These are phyloP conservation scores for Cybosia mesomella DNA, from an alignment of 2,888 invertebrate species.

Conservation along the genomic window DNA sequence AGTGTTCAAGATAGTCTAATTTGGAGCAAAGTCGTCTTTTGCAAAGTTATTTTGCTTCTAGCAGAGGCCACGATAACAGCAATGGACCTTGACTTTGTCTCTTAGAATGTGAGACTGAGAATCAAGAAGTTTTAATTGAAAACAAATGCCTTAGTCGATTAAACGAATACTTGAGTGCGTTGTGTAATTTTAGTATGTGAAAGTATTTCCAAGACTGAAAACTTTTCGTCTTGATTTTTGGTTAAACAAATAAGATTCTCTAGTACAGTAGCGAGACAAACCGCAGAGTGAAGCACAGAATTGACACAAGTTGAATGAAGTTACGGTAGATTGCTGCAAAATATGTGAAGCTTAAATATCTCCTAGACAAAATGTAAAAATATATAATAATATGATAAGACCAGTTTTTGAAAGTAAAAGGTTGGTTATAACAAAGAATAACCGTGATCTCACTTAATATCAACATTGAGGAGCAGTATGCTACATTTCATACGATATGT, in stretches of 20 bases:
- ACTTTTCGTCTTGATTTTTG: neutral
- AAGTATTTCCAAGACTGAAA: constrained; percentile 12
- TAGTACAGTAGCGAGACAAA: neutral
- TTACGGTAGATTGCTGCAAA: neutral
- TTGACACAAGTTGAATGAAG: neutral
- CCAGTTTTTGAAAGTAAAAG: neutral
- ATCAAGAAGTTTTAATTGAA: constrained; percentile 46
- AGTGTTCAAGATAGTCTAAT: constrained; percentile 46
- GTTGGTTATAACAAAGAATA: neutral
- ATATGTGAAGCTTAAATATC: neutral
- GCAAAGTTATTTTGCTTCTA: constrained; percentile 48
- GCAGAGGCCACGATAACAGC: constrained; percentile 43
- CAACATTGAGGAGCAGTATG: neutral
- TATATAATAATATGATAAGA: neutral
- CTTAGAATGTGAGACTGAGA: constrained; percentile 4
- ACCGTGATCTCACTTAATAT: neutral
- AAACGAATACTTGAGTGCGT: constrained; percentile 28
- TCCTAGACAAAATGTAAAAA: neutral
- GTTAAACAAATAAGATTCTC: neutral
- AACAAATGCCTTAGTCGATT: constrained; percentile 48
- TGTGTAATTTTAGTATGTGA: constrained; percentile 16
- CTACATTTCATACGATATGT: too few species aligned
- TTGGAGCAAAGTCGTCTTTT: constrained; percentile 35
- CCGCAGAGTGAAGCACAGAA: neutral
- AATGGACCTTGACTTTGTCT: constrained; percentile 20